A percentile compares a stretch with the other conserved stretches of the same genome.
phyloP scores from a whole-genome alignment of 2,888 invertebrate genomes.

The Drosophila buzzatii region DNA sequence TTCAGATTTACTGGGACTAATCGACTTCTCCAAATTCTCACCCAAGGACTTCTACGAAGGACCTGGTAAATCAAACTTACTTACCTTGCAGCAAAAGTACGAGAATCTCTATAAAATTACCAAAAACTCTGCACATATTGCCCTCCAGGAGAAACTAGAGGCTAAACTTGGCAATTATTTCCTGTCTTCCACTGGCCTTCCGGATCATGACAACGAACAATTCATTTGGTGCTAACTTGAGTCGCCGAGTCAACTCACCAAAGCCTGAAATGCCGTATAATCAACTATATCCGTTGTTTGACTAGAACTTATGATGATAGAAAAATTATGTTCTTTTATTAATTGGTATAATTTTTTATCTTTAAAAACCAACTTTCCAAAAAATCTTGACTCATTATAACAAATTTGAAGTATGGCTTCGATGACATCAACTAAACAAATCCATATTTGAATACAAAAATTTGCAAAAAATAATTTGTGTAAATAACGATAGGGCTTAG shows the following conservation, averaged over 20 bases:
- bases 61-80: slow-evolving; percentile 38
- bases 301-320: no score
- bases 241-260: background rate
- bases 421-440: background rate
- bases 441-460: no score
- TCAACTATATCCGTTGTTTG: no score
- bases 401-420: background rate
- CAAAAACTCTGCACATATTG: background rate
- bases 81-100: slow-evolving; percentile 34
- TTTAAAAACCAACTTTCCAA: no score
- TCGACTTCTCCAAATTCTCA: slow-evolving; percentile 37
- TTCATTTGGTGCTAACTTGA: background rate
- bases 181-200: background rate
- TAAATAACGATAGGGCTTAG: no score
- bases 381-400: no score
- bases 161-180: background rate
- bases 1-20: background rate
- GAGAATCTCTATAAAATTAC: slow-evolving; percentile 38
- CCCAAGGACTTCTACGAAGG: slow-evolving; percentile 38
- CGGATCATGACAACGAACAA: background rate
- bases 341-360: no score
- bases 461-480: no score
- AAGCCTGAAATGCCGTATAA: background rate
- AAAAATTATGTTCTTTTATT: no score
- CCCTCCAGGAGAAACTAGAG: slow-evolving; percentile 3